Percentiles rank a stretch among this genome's conserved stretches.
Evolutionary conservation across 2,888 invertebrate genomes (phyloP).

Genomic region (Dyspetes luteomarginatus): DNA sequence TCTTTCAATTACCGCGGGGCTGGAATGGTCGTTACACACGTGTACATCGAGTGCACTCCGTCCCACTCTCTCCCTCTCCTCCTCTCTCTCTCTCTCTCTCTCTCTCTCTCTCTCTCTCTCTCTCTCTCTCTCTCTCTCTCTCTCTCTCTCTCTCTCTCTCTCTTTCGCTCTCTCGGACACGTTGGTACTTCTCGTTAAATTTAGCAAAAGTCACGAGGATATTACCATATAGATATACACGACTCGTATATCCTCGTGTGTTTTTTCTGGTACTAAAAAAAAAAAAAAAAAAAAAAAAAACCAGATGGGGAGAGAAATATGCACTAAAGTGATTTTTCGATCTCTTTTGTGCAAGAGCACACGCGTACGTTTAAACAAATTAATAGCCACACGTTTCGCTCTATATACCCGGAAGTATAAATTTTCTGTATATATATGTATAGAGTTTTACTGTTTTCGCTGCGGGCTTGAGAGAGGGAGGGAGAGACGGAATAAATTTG

Average conservation of each 20-base stretch:
- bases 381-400: conserved; percentile 1
- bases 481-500: no score
- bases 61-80: conserved; percentile 15
- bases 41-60: conserved; percentile 34
- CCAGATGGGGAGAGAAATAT: not conserved
- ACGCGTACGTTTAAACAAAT: conserved; percentile 23
- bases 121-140: conserved; percentile 19
- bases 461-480: conserved; percentile 24
- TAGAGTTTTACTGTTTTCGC: conserved; percentile 20
- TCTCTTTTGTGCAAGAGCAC: not conserved
- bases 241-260: not conserved
- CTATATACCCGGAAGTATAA: conserved; percentile 49
- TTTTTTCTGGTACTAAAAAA: conserved; percentile 1
- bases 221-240: conserved; percentile 5
- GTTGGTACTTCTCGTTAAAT: conserved; percentile 59
- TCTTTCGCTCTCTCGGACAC: conserved; percentile 17
- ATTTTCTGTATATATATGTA: not conserved
- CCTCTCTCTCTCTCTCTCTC: conserved; percentile 18
- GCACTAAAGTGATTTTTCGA: not conserved
- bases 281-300: not conserved
- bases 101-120: conserved; percentile 19
- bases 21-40: conserved; percentile 74
- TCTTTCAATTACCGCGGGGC: conserved; percentile 75
- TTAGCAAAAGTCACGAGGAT: conserved; percentile 45
- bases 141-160: conserved; percentile 11